These are phyloP conservation scores for Hyppa rectilinea DNA, from an alignment of 2,888 invertebrate genomes.

Conservation along the genomic window DNA sequence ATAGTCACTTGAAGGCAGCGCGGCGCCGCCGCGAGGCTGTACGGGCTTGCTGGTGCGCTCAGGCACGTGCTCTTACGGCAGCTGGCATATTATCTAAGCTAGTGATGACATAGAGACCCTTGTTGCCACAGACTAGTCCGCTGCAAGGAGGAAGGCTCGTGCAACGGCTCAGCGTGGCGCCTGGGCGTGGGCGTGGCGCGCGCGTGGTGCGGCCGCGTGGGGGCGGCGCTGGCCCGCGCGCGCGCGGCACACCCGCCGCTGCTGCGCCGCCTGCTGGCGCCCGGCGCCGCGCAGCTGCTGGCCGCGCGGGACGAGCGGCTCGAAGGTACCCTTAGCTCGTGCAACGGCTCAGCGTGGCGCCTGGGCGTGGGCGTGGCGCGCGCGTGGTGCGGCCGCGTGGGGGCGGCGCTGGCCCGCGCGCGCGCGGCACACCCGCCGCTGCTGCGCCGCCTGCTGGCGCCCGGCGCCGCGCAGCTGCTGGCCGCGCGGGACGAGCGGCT, in stretches of 20 bases:
- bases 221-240: slow-evolving; percentile 69
- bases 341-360: slow-evolving; percentile 45
- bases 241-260: slow-evolving; percentile 73
- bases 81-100: no score
- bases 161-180: slow-evolving; percentile 45
- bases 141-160: slow-evolving; percentile 50
- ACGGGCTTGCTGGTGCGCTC: no score
- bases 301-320: slow-evolving; percentile 52
- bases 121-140: slow-evolving; percentile 57
- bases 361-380: slow-evolving; percentile 72
- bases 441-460: slow-evolving; percentile 74
- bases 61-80: no score
- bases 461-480: slow-evolving; percentile 65
- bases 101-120: neutral
- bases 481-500: slow-evolving; percentile 52
- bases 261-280: slow-evolving; percentile 74
- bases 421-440: slow-evolving; percentile 73
- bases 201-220: slow-evolving; percentile 79
- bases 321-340: slow-evolving; percentile 65
- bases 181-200: slow-evolving; percentile 72
- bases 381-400: slow-evolving; percentile 79
- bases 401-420: slow-evolving; percentile 69
- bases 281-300: slow-evolving; percentile 65
- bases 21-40: no score
- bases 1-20: no score